Evolutionary conservation across 1,140 invertebrate genomes (phyloP), one percentile per base, ranked within the genome.

Genomic region (Drosophila subpulchrella): DNA sequence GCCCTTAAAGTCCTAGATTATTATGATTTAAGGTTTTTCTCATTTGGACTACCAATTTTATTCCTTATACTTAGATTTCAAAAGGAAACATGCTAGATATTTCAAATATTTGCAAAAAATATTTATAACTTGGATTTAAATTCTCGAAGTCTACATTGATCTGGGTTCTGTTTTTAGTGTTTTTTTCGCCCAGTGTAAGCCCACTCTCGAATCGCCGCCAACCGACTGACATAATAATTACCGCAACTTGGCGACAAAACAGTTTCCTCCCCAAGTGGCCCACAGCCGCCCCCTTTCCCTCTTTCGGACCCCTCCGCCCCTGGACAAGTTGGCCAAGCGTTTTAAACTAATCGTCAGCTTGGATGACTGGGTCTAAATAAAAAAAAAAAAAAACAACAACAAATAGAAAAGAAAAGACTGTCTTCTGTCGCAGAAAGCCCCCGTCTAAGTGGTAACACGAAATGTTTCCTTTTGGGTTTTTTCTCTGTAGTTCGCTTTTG

Each of bases 181-280:
- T n/a, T 30, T 24, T 66, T 62, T 20, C 13, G 17, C 11, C 7
- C 13, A 51, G 38, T 68, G 65, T 68, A 65, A 20, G 3, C 36
- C 61, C 20, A 65, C 65, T 51, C 50, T 56, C 42, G 36, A 66
- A 42, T 75, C 47, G 63, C 65, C 62, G 50, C 56, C 55, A 77
- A 51, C 67, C 54, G 58, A 74, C 82, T 85, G 82, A 85, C 82
- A 85, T 85, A 85, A 85, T 85, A 85, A 85, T 85, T 75, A 85
- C 82, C 82, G 68, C 81, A 85, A 75, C 63, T 80, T 80, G 78
- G 76, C 81, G 80, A 83, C 80, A 80, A 75, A 74, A 83, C 46
- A 59, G 60, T 72, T 75, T 36, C 56, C 57, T 51, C 15, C 50
- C 32, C 42, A 11, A 36, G 32, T n/a, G 30, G 34, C 15, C 30